Evolutionary conservation across 2,888 invertebrate genomes (phyloP).

Genomic region (Meteorus colon): DNA sequence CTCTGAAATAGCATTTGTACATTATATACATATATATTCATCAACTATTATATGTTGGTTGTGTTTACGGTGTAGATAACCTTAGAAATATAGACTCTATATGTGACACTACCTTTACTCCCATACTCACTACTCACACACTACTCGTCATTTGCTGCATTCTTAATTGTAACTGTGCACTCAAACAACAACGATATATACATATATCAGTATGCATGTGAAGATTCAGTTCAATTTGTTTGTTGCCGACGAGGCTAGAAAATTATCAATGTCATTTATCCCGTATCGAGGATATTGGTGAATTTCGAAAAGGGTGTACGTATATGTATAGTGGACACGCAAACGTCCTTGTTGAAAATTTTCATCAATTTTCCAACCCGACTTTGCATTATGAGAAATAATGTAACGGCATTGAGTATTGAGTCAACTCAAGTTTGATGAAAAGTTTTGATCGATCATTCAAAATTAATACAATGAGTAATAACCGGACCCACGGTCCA

Average conservation of each 20-base stretch:
- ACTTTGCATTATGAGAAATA: background rate
- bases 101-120: too few species aligned
- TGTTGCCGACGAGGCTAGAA: slow-evolving; percentile 31
- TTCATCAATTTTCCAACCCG: slow-evolving; percentile 7
- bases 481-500: slow-evolving; percentile 44
- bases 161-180: background rate
- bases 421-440: background rate
- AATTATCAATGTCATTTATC: slow-evolving; percentile 50
- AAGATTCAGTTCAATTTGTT: slow-evolving; percentile 26
- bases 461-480: slow-evolving; percentile 25
- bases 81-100: too few species aligned
- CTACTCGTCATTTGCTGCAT: background rate
- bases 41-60: slow-evolving; percentile 34
- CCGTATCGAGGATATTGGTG: slow-evolving; percentile 40
- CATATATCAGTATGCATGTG: slow-evolving; percentile 10
- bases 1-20: slow-evolving; percentile 47
- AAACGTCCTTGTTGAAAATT: slow-evolving; percentile 34
- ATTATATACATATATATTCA: slow-evolving; percentile 6
- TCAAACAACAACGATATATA: background rate
- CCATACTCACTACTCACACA: background rate
- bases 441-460: too few species aligned
- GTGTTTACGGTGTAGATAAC: slow-evolving; percentile 30
- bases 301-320: slow-evolving; percentile 27
- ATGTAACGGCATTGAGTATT: background rate
- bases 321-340: slow-evolving; percentile 12